Base-by-base conservation (phyloP, 1,140 invertebrate species). In the Dufourea novaeangliae region DNA sequence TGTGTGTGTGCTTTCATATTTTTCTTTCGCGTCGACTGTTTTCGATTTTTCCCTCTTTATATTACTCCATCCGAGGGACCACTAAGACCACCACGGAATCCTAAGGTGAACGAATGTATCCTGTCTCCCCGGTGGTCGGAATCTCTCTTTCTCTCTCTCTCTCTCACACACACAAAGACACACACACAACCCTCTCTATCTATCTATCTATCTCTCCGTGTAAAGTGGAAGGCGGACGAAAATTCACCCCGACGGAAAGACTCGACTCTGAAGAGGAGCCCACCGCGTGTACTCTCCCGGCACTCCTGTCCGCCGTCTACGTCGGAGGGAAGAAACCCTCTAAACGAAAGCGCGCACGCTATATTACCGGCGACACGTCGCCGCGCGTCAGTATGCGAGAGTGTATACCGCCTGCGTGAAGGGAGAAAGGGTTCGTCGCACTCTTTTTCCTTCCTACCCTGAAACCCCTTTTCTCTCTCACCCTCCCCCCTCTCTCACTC, bases 271-370 rank as follows among this genome's bases (percentile, higher is more conserved):
- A 83, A 83, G 74, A 78, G 81, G 73, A 72, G 70, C 69, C n/a
- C 62, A 69, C 76, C 81, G 74, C 80, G 79, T 82, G 70, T 69
- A 52, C 66, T 39, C 66, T 39, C 46, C 34, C 50, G 46, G 72
- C 73, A 61, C 73, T 57, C 52, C 39, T 68, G 44, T 50, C 67
- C 71, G 64, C 20, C 62, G 52, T 44, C 54, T 34, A 41, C 78
- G 72, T 71, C 63, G 74, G 71, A 84, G 82, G 78, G 82, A 85
- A 80, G 83, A 85, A 85, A 80, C 83, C 83, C 82, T 85, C 69
- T 69, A 84, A 85, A 84, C 82, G 78, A 74, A 84, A 84, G 64
- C 73, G 82, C 75, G 79, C 73, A 76, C 66, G 64, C 52, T 69
- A 62, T 83, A 79, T 83, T 78, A 83, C 52, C 73, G 78, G 44